Base-by-base conservation (phyloP, 92 coral and sea anemone genomes). In the Bergia sp. region DNA sequence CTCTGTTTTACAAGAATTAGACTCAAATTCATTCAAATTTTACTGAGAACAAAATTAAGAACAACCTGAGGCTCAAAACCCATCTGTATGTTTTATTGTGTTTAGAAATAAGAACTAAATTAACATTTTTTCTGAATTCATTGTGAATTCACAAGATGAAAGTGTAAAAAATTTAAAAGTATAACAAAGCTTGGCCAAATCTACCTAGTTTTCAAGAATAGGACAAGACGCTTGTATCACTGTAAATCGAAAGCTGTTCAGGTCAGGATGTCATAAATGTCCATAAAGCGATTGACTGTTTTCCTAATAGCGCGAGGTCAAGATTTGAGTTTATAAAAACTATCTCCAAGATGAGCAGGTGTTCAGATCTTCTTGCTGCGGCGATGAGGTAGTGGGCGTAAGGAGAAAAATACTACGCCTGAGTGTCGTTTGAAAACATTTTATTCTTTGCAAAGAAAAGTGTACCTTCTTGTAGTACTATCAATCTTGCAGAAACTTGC, bases 371-470 rank as follows among this genome's bases (percentile, higher is more conserved):
- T 77, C 9, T 77, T 77, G 36, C 81, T 5, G 57, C 47, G 81
- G 61, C 20, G 13, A 9, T 20, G 81, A 77, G 81, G 47, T 44
- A 5, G 81, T 77, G 81, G 81, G 81, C 81, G 81, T 44, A 42
- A 77, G 7, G 29, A 77, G 53, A 77, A 77, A 77, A 43, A 43
- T 43, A 77, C 44, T 73, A 2, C 78, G 18, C 47, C 42, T 18
- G 80, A 41, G 10, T 15, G 11, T 77, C 29, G 47, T 9, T 4
- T 7, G 11, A 20, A 43, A 20, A 77, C 2, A 13, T 3, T 5
- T 76, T 10, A 12, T 43, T 5, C 44, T 76, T 41, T 18, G 36
- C 80, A 76, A 41, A 38, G 49, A 40, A 76, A 3, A 53, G 3
- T 29, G 29, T 53, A 9, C 18, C 58, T 10, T 53, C 12, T 61